A percentile compares a stretch with the other conserved stretches of the same genome.
Evolutionary conservation across 2,113 vertebrate species (phyloP).

Genomic region (Oceanites oceanicus): DNA sequence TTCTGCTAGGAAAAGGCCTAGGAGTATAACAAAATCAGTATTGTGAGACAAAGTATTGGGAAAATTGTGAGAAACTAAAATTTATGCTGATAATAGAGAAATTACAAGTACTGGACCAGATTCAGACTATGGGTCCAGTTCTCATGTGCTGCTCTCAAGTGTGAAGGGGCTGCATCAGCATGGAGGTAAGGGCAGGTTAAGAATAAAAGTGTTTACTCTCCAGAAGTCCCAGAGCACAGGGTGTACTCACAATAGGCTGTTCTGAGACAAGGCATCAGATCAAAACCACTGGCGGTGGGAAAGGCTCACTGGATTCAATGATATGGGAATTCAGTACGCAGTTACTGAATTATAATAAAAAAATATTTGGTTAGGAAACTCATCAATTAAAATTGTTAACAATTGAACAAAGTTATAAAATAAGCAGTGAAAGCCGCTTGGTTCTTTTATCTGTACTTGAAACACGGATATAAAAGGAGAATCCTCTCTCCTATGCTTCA

Average conservation of each 20-base stretch:
- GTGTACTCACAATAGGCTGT: background rate
- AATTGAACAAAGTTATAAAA: background rate
- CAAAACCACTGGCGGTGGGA: background rate
- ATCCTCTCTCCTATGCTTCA: background rate
- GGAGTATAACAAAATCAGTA: background rate
- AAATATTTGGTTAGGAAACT: background rate
- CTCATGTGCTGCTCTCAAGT: background rate
- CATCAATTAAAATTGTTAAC: background rate
- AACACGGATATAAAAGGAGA: background rate
- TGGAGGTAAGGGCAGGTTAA: background rate
- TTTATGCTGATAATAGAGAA: background rate
- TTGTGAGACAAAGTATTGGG: background rate
- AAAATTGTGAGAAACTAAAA: background rate
- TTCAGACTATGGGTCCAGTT: background rate
- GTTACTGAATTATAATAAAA: background rate
- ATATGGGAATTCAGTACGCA: background rate
- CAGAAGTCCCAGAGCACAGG: background rate
- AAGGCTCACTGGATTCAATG: background rate
- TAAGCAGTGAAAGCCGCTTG: background rate
- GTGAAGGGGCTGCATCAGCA: background rate
- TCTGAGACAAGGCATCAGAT: background rate
- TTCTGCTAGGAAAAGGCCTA: background rate
- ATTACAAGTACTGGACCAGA: background rate
- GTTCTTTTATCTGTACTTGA: background rate
- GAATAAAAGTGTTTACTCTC: background rate